A percentile compares a stretch with the other conserved stretches of the same genome.
Conservation (phyloP, 2,797 vertebrate genomes). For the Myotis myotis region DNA sequence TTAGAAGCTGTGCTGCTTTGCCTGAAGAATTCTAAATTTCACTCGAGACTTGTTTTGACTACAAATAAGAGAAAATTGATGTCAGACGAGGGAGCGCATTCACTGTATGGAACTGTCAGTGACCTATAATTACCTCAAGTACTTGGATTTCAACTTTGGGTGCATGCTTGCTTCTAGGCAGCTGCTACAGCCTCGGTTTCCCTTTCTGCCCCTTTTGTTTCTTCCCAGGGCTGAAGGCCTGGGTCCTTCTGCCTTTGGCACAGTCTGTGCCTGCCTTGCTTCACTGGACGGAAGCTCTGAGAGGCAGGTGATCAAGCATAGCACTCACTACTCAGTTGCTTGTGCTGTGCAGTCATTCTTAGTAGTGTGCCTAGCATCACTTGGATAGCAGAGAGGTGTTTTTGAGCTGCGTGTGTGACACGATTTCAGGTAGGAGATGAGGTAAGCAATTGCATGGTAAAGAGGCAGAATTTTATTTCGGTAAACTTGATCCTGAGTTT, state of each 20-base stretch:
- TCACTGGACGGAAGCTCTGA: neutral
- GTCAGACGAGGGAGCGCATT: neutral
- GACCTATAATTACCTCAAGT: neutral
- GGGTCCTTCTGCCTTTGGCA: neutral
- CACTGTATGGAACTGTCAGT: neutral
- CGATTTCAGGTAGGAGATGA: neutral
- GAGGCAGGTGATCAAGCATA: neutral
- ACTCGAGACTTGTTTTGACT: constrained; percentile 36
- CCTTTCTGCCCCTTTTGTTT: neutral
- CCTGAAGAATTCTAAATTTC: constrained; percentile 58
- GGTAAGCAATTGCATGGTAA: neutral
- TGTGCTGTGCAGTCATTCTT: neutral
- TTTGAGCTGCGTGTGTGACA: neutral
- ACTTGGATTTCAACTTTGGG: constrained; percentile 33
- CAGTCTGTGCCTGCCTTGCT: neutral
- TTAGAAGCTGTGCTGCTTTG: constrained; percentile 35
- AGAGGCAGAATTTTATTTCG: neutral
- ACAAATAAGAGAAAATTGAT: constrained; percentile 48
- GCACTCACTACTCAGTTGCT: neutral
- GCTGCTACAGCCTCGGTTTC: neutral
- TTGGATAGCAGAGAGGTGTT: neutral
- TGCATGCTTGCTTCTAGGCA: neutral
- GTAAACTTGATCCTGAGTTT: neutral
- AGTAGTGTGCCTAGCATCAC: neutral
- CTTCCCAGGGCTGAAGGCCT: neutral